phyloP scores from a whole-genome alignment of 2,113 vertebrate genomes.

The Damaliscus lunatus region DNA sequence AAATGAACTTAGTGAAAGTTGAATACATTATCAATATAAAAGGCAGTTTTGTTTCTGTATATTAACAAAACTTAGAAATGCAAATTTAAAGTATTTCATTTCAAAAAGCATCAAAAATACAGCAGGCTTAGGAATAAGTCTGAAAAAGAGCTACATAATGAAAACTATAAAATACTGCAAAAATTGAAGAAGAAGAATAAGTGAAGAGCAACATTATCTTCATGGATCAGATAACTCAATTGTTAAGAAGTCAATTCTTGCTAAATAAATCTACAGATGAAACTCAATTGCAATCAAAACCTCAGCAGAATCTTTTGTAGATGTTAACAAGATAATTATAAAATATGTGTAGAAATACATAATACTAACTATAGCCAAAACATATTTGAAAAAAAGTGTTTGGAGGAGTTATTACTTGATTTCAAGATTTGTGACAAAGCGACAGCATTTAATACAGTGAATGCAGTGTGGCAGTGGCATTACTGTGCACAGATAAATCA shows the following conservation, averaged over 20 bases:
- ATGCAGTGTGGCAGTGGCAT: background rate
- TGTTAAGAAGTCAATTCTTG: background rate
- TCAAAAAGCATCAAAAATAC: background rate
- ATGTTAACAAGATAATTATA: background rate
- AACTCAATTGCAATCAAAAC: background rate
- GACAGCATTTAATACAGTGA: background rate
- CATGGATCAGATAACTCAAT: background rate
- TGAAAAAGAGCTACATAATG: background rate
- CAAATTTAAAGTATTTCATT: background rate
- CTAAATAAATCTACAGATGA: background rate
- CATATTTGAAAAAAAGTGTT: background rate
- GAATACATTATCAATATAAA: background rate
- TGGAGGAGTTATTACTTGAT: background rate
- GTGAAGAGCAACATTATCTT: background rate
- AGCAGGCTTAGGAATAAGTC: background rate
- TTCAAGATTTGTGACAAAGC: background rate
- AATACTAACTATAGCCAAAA: background rate
- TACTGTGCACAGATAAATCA: background rate
- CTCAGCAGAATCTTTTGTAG: background rate
- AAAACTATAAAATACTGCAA: background rate
- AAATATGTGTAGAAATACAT: background rate
- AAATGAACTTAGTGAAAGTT: background rate
- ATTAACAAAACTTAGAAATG: background rate
- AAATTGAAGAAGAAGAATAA: background rate
- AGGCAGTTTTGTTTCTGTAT: background rate